Evolutionary conservation across 2,888 invertebrate species (phyloP), one percentile per base, ranked within the genome.

Genomic region (Dendrolimus houi): DNA sequence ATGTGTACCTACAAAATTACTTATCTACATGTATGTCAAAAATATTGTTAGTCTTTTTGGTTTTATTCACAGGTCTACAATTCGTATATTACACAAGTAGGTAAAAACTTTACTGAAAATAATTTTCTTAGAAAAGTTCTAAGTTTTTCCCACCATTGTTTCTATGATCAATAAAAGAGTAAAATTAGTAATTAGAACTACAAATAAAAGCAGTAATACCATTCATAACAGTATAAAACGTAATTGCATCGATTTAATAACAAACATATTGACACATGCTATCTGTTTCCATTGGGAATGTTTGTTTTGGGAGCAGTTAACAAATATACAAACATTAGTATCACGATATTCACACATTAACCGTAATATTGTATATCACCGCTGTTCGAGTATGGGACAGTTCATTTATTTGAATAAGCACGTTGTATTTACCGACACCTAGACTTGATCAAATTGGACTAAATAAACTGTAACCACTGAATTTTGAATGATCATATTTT

Each of bases 211-310:
- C 55, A 55, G 40, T n/a, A 55, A 53, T 53, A 56, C 13, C 12
- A 2, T n/a, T 12, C 42, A 55, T 55, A n/a, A 55, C 8, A 47
- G 47, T 7, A 12, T 13, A 13, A 47, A 52, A 47, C 57, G 53
- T 57, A 29, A 54, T 54, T 53, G 54, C 53, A 47, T 54, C 47
- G 29, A 29, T 9, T 12, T 41, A 40, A 47, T 53, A 53, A 54
- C 53, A 53, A 58, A 55, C 42, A 55, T 59, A 59, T 58, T 58
- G 40, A 65, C 62, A 40, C 57, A 62, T 59, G 64, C 59, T 83
- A 86, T 82, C 84, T 71, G 62, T 64, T 64, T 72, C 73, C 67
- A 66, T 77, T 77, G 75, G 72, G 73, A 76, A 79, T 79, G 75
- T 84, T 79, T 81, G 68, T 65, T 57, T 65, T 79, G 75, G 79